phyloP scores from a whole-genome alignment of 2,888 invertebrate genomes.

The Ferrisia virgata region DNA sequence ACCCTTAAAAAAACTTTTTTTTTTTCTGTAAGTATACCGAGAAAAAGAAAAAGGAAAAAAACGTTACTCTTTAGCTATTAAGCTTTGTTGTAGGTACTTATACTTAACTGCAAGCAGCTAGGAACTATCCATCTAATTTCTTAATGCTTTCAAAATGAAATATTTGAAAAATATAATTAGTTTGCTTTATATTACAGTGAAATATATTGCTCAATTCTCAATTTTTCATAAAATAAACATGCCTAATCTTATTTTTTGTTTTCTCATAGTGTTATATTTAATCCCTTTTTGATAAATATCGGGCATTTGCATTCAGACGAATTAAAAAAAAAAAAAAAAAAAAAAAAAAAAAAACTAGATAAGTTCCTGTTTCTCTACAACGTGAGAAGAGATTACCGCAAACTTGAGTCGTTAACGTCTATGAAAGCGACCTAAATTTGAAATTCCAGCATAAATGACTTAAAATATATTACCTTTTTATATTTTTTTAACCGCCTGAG shows the following conservation, averaged over 20 bases:
- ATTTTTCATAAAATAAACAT: neutral
- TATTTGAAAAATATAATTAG: neutral
- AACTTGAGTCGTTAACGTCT: neutral
- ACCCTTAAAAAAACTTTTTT: no score
- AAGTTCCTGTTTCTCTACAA: neutral
- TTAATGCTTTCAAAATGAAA: neutral
- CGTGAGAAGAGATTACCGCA: neutral
- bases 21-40: no score
- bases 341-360: no score
- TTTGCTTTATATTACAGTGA: neutral
- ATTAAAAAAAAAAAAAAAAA: neutral
- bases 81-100: no score
- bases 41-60: no score
- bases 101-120: no score
- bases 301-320: neutral
- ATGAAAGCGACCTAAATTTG: neutral
- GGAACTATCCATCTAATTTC: no score
- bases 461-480: slow-evolving; percentile 8
- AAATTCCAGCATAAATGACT: neutral
- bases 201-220: neutral
- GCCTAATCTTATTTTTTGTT: neutral
- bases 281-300: neutral
- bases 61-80: no score
- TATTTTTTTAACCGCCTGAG: neutral
- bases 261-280: neutral